Evolutionary conservation across 35 echinoderm and acorn worm species (phyloP).

Genomic region (Patiria miniata): DNA sequence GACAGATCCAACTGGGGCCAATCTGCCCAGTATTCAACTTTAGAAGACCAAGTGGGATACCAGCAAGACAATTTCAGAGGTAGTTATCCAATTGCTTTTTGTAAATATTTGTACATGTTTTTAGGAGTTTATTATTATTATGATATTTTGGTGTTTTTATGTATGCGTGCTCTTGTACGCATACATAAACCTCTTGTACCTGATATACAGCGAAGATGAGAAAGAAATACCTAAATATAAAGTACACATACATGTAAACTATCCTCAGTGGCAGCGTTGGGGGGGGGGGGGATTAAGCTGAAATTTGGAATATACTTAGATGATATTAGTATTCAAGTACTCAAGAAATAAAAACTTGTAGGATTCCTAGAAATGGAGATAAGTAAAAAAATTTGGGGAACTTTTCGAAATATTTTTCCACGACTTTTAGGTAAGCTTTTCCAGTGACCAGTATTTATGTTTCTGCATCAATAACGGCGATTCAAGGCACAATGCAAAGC

Average conservation of each 20-base stretch:
- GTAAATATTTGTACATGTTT: not conserved
- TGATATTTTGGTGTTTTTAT: not conserved
- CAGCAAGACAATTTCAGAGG: conserved; percentile 47
- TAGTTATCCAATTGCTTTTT: not conserved
- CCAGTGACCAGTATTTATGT: too few species aligned
- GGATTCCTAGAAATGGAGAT: too few species aligned
- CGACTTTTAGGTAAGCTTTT: too few species aligned
- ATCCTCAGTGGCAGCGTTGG: too few species aligned
- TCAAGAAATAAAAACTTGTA: too few species aligned
- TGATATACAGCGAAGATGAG: not conserved
- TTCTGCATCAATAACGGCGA: too few species aligned
- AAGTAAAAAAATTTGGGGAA: too few species aligned
- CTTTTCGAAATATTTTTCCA: too few species aligned
- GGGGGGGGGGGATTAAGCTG: too few species aligned
- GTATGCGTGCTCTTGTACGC: not conserved
- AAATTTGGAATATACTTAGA: too few species aligned
- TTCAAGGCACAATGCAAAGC: too few species aligned
- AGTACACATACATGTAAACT: not conserved
- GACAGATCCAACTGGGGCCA: conserved; percentile 80
- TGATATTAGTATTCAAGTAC: too few species aligned
- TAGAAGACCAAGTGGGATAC: conserved; percentile 35
- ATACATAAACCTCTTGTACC: not conserved
- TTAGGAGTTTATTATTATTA: not conserved
- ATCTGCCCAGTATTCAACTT: conserved; percentile 54
- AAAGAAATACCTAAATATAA: not conserved